Evolutionary conservation across 2,797 vertebrate species (phyloP).

Genomic region (Jordanella pulchra): DNA sequence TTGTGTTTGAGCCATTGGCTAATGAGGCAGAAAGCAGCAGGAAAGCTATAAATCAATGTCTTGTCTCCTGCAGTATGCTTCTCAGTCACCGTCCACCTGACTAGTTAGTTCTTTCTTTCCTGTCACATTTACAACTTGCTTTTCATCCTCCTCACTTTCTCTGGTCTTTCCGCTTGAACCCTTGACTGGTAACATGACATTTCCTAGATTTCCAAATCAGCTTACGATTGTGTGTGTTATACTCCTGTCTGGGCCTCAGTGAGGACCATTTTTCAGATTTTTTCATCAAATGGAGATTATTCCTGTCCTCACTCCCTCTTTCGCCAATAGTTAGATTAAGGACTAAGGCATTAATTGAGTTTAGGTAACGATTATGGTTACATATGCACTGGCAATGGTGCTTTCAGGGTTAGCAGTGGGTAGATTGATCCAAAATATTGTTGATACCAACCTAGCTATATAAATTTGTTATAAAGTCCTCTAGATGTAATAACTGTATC

Average conservation of each 20-base stretch:
- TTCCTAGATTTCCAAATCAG: conserved; percentile 2
- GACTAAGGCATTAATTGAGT: too few relatives aligned
- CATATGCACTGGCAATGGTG: too few relatives aligned
- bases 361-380: too few relatives aligned
- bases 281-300: too few relatives aligned
- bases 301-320: too few relatives aligned
- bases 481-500: too few relatives aligned
- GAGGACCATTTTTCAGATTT: not conserved
- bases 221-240: conserved; percentile 7
- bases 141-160: conserved; percentile 19
- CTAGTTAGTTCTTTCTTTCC: conserved; percentile 15
- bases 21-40: conserved; percentile 67
- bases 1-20: conserved; percentile 31
- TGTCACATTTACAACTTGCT: not conserved
- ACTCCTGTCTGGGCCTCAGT: not conserved
- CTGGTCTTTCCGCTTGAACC: conserved; percentile 11
- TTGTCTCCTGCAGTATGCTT: conserved; percentile 13
- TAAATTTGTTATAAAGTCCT: too few relatives aligned
- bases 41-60: conserved; percentile 56
- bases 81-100: conserved; percentile 19
- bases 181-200: conserved; percentile 18
- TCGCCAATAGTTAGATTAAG: too few relatives aligned
- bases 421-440: too few relatives aligned
- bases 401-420: too few relatives aligned
- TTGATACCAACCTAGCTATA: too few relatives aligned